These are phyloP conservation scores for Naso thynnoides DNA, from an alignment of 2,797 vertebrate genomes.

Conservation along the genomic window DNA sequence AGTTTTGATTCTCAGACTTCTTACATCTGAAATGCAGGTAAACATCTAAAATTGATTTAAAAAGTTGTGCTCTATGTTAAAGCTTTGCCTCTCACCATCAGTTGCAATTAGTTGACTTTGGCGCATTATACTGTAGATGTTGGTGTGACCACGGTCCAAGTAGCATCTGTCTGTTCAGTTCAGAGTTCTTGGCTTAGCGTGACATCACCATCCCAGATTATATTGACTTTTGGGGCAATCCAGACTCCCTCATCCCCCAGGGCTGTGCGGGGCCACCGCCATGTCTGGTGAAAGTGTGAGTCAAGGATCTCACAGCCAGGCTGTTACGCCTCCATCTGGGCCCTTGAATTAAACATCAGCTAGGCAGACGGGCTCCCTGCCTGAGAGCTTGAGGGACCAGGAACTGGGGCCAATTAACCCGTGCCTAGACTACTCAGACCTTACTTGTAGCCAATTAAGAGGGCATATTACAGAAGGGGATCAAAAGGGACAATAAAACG, in stretches of 20 bases:
- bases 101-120: not conserved
- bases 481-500: constrained; percentile 46
- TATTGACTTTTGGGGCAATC: constrained; percentile 39
- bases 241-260: constrained; percentile 32
- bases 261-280: constrained; percentile 40
- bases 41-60: not conserved
- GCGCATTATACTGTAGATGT: constrained; percentile 5
- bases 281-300: constrained; percentile 66
- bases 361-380: constrained; percentile 66
- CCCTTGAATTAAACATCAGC: constrained; percentile 82
- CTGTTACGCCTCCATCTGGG: constrained; percentile 78
- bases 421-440: constrained; percentile 57
- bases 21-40: not conserved
- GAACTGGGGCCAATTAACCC: constrained; percentile 76
- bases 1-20: not conserved
- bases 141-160: not conserved
- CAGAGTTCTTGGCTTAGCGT: constrained; percentile 32
- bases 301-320: constrained; percentile 66
- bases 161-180: constrained; percentile 29
- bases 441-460: constrained; percentile 71
- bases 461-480: constrained; percentile 47
- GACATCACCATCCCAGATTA: constrained; percentile 57
- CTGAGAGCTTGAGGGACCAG: constrained; percentile 62
- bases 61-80: not conserved
- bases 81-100: not conserved